A percentile compares a stretch with the other conserved stretches of the same genome.
Conservation (phyloP, 2,113 vertebrate genomes). For the Spilogale gracilis region DNA sequence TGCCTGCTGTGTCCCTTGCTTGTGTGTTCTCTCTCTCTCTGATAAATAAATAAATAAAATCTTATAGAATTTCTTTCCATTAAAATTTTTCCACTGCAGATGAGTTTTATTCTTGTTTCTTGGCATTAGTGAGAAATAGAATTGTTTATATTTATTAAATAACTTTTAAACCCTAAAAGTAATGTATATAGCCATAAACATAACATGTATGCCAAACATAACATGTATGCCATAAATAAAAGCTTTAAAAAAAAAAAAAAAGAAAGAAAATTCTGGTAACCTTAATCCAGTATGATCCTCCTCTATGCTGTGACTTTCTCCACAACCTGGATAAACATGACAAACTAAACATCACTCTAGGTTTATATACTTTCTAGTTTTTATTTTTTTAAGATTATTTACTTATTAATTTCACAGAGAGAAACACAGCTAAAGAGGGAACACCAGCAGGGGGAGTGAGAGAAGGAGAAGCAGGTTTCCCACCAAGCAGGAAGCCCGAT, state of each 20-base stretch:
- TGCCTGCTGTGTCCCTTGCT: too few relatives aligned
- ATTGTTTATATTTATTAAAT: background rate
- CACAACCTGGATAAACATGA: background rate
- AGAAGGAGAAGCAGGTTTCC: too few relatives aligned
- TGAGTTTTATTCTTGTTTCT: background rate
- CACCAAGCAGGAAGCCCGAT: too few relatives aligned
- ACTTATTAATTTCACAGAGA: too few relatives aligned
- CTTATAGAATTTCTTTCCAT: background rate
- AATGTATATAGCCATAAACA: background rate
- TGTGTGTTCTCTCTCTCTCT: too few relatives aligned
- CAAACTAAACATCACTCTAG: background rate
- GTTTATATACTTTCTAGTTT: background rate
- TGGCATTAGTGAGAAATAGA: background rate
- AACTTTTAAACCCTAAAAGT: slow-evolving; percentile 12
- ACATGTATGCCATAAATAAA: too few relatives aligned
- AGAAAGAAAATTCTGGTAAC: slow-evolving; percentile 1
- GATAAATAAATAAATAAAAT: too few relatives aligned
- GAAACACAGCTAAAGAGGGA: too few relatives aligned
- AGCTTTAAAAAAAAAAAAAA: too few relatives aligned
- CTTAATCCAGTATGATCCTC: background rate
- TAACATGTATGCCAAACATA: background rate
- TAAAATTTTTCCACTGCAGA: background rate
- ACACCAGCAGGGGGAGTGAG: too few relatives aligned
- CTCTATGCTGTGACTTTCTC: background rate
- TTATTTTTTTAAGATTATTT: too few relatives aligned